Evolutionary conservation across 2,113 vertebrate genomes (phyloP).

Genomic region (Erpornis zantholeuca): DNA sequence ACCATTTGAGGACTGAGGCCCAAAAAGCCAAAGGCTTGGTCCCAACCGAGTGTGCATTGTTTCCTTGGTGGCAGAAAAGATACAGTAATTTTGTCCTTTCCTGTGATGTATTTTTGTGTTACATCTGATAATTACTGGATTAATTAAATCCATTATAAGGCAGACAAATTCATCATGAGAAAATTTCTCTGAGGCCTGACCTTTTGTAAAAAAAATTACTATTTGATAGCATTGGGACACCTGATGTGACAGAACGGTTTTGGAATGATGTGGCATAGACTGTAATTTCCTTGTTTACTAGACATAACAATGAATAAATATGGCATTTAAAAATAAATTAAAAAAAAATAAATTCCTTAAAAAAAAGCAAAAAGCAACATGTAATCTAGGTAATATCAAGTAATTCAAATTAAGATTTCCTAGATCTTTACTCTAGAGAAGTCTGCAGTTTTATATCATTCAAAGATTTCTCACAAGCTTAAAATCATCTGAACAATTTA

Average conservation of each 20-base stretch:
- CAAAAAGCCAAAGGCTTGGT: background rate
- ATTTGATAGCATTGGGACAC: background rate
- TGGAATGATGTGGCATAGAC: background rate
- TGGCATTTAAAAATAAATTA: too few species aligned
- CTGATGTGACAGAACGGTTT: background rate
- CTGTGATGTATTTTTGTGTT: background rate
- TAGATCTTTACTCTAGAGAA: background rate
- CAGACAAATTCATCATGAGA: background rate
- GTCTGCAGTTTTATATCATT: background rate
- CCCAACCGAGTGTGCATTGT: background rate
- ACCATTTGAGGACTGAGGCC: background rate
- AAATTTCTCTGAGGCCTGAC: background rate
- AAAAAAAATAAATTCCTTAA: background rate
- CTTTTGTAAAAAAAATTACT: background rate
- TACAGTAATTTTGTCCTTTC: background rate
- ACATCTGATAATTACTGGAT: background rate
- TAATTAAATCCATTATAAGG: background rate
- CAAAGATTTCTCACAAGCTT: background rate
- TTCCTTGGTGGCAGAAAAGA: background rate
- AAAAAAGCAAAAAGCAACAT: fast-evolving
- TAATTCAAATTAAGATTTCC: background rate
- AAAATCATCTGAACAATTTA: background rate
- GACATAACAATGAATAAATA: background rate
- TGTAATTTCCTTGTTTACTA: background rate
- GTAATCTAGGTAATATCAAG: background rate